Conservation (phyloP, 92 coral and sea anemone species). For the Isaurus tuberculatus region DNA sequence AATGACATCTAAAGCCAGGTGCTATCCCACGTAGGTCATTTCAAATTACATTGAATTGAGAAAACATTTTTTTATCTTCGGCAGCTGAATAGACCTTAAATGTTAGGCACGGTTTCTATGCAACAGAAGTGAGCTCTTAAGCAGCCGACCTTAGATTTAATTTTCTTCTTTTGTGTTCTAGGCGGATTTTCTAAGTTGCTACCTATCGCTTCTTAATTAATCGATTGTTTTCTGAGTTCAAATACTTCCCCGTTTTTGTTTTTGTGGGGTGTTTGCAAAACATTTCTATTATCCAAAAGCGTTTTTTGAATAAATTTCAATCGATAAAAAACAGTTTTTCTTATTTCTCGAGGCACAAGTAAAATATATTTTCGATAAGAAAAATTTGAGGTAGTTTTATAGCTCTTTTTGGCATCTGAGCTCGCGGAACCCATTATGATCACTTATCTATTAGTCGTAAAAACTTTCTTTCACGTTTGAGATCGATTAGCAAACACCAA, state of each 20-base stretch:
- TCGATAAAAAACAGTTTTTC: not conserved
- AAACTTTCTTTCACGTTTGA: constrained; percentile 38
- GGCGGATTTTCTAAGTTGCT: constrained; percentile 28
- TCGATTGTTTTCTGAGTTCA: not conserved
- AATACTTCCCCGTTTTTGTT: constrained; percentile 8
- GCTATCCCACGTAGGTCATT: constrained; percentile 13
- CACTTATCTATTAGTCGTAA: constrained; percentile 18
- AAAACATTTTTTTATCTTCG: constrained; percentile 26
- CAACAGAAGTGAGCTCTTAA: constrained; percentile 38
- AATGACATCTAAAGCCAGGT: constrained; percentile 26
- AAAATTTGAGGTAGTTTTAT: not conserved
- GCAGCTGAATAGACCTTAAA: constrained; percentile 39
- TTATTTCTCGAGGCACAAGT: not conserved
- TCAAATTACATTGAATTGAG: constrained; percentile 19
- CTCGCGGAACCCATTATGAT: not conserved
- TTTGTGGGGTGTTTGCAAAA: constrained; percentile 32
- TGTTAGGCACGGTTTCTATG: constrained; percentile 26
- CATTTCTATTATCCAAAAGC: constrained; percentile 5
- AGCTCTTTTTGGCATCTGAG: not conserved
- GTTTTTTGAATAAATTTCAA: not conserved
- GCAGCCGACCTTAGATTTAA: constrained; percentile 32
- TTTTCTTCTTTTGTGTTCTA: constrained; percentile 22
- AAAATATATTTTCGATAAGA: no score
- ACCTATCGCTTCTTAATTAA: constrained; percentile 20
- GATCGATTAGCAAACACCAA: constrained; percentile 36